Evolutionary conservation across 1,140 invertebrate genomes (phyloP), one percentile per base, ranked within the genome.

Genomic region (Acromyrmex heyeri): DNA sequence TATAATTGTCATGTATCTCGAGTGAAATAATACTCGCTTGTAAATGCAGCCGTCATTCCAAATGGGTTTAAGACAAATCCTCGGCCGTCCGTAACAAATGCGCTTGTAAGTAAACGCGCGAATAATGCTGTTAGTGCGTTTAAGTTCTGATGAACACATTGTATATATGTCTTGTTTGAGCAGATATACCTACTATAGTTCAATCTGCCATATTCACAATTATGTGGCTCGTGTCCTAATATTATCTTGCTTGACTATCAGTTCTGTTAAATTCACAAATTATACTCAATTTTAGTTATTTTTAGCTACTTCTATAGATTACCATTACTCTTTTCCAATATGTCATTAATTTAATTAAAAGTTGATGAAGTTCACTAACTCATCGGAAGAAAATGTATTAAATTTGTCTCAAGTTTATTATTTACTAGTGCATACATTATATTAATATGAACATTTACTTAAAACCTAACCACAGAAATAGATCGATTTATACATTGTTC

Each of bases 31-130:
- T 65, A 70, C 21, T 44, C 18, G 44, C 57, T 30, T 24, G 82
- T 62, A n/a, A 86, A 88, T 67, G 57, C 50, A 83, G n/a, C 38
- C 59, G 44, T 30, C 65, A 48, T 78, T 67, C 65, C 64, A 83
- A 53, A 87, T 53, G 78, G 78, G 12, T n/a, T 89, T 75, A 78
- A 87, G 88, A 89, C 85, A 44, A 88, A 89, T 89, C 72, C 70
- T 88, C 85, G 87, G 65, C 55, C 85, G 77, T 18, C 50, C 64
- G 85, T 89, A 89, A 85, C 65, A 87, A 89, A 90, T 86, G 85
- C 62, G 85, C 38, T 18, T 12, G n/a, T 86, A 78, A 89, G 85
- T 70, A 89, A 70, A 73, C 65, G 70, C 79, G 77, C 72, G 81
- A 82, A 87, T 65, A 89, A 85, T 21, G 70, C 7, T 57, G 21